These are phyloP conservation scores for Pyrgus malvae DNA, from an alignment of 2,888 invertebrate species.

Conservation along the genomic window DNA sequence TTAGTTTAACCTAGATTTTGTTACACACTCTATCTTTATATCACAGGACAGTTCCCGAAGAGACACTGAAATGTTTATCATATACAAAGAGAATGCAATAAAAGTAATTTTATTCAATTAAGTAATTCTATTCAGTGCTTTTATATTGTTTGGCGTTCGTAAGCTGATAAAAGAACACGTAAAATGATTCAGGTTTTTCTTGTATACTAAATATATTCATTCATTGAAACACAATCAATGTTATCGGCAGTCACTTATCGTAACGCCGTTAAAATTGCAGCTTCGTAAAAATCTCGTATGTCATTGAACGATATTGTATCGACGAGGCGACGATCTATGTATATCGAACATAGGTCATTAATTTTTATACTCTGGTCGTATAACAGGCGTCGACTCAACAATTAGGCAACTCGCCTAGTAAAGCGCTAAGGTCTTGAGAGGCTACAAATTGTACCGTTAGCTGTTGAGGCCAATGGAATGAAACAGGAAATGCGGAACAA, in stretches of 20 bases:
- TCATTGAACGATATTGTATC: background rate
- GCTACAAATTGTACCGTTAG: background rate
- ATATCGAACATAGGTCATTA: background rate
- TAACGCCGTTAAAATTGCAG: background rate
- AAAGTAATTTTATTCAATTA: background rate
- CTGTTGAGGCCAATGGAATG: background rate
- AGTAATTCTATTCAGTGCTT: slow-evolving; percentile 6
- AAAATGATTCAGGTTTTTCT: background rate
- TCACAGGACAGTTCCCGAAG: no score
- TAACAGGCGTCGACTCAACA: background rate
- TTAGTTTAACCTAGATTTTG: background rate
- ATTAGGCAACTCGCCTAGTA: background rate
- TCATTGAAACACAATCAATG: slow-evolving; percentile 10
- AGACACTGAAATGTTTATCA: no score
- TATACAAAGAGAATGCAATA: no score
- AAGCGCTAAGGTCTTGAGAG: background rate
- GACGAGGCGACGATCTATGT: background rate
- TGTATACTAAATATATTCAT: slow-evolving; percentile 8
- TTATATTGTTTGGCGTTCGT: slow-evolving; percentile 2
- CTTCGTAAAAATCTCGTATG: slow-evolving; percentile 1
- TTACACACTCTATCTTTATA: background rate
- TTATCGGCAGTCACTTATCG: slow-evolving; percentile 2
- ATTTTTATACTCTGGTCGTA: background rate
- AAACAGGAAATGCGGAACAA: no score
- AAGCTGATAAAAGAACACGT: slow-evolving; percentile 13